phyloP scores from a whole-genome alignment of 2,888 invertebrate species.

The Linnaemya vulpina region DNA sequence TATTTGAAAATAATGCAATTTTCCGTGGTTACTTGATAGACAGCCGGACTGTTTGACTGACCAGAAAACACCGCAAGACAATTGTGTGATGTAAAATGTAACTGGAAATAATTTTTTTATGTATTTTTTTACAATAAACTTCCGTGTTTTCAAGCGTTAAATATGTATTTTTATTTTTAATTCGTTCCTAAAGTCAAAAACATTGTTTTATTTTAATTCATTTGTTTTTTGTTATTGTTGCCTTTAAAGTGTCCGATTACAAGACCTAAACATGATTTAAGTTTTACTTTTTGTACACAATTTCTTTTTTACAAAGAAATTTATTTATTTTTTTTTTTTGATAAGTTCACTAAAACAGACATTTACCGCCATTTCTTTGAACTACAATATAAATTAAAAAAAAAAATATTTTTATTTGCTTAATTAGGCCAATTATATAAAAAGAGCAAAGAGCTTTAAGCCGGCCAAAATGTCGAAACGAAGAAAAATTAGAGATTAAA shows the following conservation, averaged over 20 bases:
- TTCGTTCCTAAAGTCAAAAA: conserved; percentile 37
- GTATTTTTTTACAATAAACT: conserved; percentile 39
- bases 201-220: neutral
- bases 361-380: neutral
- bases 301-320: neutral
- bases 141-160: conserved; percentile 61
- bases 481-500: too few species aligned
- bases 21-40: conserved; percentile 43
- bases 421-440: neutral
- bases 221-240: neutral
- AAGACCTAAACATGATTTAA: conserved; percentile 9
- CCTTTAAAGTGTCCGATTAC: conserved; percentile 43
- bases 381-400: neutral
- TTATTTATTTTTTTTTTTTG: neutral
- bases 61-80: conserved; percentile 59
- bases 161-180: neutral
- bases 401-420: neutral
- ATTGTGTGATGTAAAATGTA: conserved; percentile 63
- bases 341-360: neutral
- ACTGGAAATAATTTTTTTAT: conserved; percentile 23
- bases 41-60: conserved; percentile 33
- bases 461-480: too few species aligned
- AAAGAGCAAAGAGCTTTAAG: too few species aligned
- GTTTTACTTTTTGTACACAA: neutral
- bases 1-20: neutral